Evolutionary conservation across 2,797 vertebrate species (phyloP).

Genomic region (Capromys pilorides): DNA sequence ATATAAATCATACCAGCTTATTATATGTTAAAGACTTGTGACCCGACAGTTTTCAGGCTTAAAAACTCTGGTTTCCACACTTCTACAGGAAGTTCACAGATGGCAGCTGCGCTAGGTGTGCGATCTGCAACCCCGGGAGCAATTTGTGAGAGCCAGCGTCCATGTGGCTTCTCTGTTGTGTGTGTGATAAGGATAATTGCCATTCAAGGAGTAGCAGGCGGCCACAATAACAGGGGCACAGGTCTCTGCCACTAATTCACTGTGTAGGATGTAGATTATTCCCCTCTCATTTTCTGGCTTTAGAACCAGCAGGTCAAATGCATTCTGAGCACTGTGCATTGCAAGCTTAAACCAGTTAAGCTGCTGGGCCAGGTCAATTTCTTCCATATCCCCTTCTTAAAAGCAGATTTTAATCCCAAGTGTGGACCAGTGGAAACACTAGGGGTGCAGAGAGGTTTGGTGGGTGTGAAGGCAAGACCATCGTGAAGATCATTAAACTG

Average conservation of each 20-base stretch:
- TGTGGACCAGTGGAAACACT: neutral
- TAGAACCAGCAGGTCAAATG: neutral
- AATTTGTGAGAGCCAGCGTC: neutral
- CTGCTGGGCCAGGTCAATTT: constrained; percentile 13
- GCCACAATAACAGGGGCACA: neutral
- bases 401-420: neutral
- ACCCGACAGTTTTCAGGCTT: neutral
- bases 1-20: neutral
- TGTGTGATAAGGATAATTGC: neutral
- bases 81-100: neutral
- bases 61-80: neutral
- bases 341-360: neutral
- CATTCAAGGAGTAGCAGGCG: neutral
- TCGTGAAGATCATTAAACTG: constrained; percentile 61
- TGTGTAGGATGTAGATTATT: neutral
- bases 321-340: neutral
- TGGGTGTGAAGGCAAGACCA: neutral
- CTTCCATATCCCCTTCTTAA: neutral
- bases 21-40: neutral
- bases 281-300: neutral
- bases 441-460: neutral
- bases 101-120: neutral
- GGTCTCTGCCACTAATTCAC: constrained; percentile 40
- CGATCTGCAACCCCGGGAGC: neutral
- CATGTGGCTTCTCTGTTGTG: neutral